phyloP scores from a whole-genome alignment of 92 coral and sea anemone genomes.

The Zoanthus solanderi region DNA sequence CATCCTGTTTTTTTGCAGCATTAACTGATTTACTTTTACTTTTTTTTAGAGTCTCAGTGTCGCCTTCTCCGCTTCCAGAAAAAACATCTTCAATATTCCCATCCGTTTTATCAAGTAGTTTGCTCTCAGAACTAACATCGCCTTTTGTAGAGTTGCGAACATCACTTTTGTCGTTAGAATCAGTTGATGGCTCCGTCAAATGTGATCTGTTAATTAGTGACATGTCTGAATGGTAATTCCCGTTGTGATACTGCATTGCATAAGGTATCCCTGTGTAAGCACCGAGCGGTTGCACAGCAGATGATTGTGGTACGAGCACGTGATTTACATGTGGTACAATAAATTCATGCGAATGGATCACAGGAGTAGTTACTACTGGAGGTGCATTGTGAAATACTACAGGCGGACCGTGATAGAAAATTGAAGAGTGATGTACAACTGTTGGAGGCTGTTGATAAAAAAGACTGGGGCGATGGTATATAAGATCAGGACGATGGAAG shows the following conservation, averaged over 20 bases:
- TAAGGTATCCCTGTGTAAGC: conserved; percentile 59
- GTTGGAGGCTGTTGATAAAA: conserved; percentile 79
- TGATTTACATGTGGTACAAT: conserved; percentile 58
- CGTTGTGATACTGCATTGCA: conserved; percentile 19
- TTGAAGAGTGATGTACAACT: conserved; percentile 73
- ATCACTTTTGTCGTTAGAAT: background rate
- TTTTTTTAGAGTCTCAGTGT: background rate
- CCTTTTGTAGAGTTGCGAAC: background rate
- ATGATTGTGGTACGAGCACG: conserved; percentile 57
- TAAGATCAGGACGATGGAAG: conserved; percentile 73
- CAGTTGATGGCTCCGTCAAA: background rate
- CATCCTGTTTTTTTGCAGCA: conserved; percentile 64
- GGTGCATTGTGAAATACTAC: conserved; percentile 78
- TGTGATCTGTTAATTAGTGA: conserved; percentile 9
- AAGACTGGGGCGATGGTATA: conserved; percentile 70
- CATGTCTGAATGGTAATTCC: background rate
- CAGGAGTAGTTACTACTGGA: conserved; percentile 58
- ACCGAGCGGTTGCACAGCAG: conserved; percentile 60
- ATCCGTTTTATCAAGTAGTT: background rate
- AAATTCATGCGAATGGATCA: conserved; percentile 59
- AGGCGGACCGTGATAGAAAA: conserved; percentile 70
- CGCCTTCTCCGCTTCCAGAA: conserved; percentile 38
- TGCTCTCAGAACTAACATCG: background rate
- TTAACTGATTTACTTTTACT: background rate
- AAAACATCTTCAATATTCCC: background rate